Evolutionary conservation across 1,140 invertebrate genomes (phyloP), one percentile per base, ranked within the genome.

Genomic region (Lutraria rhynchaena): DNA sequence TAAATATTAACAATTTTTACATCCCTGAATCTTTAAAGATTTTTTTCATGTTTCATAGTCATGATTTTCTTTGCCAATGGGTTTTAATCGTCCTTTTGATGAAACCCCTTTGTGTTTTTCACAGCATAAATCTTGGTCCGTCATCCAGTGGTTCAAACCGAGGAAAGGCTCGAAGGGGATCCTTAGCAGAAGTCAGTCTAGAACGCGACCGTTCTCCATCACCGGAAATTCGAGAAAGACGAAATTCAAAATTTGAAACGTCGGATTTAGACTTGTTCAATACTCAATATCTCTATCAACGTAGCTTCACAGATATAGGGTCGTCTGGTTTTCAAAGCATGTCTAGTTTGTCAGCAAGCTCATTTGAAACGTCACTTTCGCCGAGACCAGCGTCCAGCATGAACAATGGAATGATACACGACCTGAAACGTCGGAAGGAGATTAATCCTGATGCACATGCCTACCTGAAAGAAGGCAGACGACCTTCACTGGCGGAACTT

Each of bases 401-500:
- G 41, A 44, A 73, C 19, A 53, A 73, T 44, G 53, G 41, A 41
- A 41, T 53, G 1, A 46, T 24, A 9, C 24, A 33, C 3, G 74
- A 76, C 19, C 19, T 51, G 19, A 76, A 61, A 22, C 57, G 44
- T 7, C 37, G 75, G 9, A 51, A 33, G 29, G 75, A 77, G 35
- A 27, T 37, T 0, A 61, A 33, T 22, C 22, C 33, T n/a, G 63
- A 80, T 41, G 9, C 46, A 31, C 27, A 49, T 29, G 33, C 76
- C 3, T 70, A 57, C 29, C 2, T 49, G 0, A 24, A 49, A 19
- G 76, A 46, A 24, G 76, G 65, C 11, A 55, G 76, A 60, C 63
- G 76, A 58, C 76, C 76, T n/a, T 80, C 76, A 19, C 41, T 80
- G 2, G 76, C 76, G 15, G 76, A 80, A 35, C 55, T 80, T 29